These are phyloP conservation scores for Anthopleura xanthogrammica DNA, from an alignment of 92 coral and sea anemone species.

Conservation along the genomic window DNA sequence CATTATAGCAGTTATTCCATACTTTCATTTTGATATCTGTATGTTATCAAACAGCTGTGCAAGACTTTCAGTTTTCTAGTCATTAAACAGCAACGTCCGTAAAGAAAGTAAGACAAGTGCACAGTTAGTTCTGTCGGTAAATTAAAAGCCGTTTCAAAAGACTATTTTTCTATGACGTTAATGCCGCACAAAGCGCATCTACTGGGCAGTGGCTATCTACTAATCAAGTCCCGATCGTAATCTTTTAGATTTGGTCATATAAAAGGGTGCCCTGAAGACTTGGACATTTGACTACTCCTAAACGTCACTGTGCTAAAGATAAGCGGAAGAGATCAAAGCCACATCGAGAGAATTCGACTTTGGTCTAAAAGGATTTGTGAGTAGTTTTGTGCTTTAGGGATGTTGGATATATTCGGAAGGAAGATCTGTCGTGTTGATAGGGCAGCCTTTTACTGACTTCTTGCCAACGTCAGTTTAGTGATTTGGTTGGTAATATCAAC, in stretches of 20 bases:
- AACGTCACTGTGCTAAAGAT: not conserved
- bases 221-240: not conserved
- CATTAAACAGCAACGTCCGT: too few relatives aligned
- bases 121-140: not conserved
- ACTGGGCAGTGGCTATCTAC: not conserved
- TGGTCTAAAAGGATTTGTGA: conserved; percentile 4
- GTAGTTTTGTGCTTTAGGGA: conserved; percentile 11
- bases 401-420: not conserved
- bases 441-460: conserved; percentile 1
- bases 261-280: conserved; percentile 11
- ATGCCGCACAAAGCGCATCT: not conserved
- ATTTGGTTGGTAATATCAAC: not conserved
- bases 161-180: not conserved
- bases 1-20: too few relatives aligned
- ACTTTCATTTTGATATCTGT: too few relatives aligned
- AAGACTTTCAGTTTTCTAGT: too few relatives aligned
- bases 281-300: not conserved
- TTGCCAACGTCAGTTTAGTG: not conserved
- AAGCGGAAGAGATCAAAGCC: conserved; percentile 8
- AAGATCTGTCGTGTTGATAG: not conserved
- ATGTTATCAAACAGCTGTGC: too few relatives aligned
- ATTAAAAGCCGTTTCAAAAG: not conserved
- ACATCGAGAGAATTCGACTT: not conserved
- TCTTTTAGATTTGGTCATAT: conserved; percentile 1
- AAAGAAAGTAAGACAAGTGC: not conserved